Evolutionary conservation across 2,888 invertebrate species (phyloP), one percentile per base, ranked within the genome.

Genomic region (Hofmannophila pseudospretella): DNA sequence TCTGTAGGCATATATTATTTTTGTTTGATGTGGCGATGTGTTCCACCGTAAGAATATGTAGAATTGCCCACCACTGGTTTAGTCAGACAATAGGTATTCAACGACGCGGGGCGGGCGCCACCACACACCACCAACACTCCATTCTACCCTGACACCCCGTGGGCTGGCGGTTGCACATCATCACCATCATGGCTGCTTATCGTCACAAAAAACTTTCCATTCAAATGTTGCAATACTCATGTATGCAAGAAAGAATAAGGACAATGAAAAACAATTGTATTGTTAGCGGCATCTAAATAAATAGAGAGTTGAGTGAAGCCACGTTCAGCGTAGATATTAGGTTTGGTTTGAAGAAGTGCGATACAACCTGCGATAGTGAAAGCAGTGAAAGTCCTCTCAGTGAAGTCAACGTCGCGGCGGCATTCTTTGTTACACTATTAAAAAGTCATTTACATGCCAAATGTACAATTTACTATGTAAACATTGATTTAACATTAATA

Each of bases 101-200:
- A 43, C 50, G 46, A 47, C 12, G 35, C 44, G 39, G 41, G 23
- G 47, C 48, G 27, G 12, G 27, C 27, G 4, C 51, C 46, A 54
- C 51, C 58, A 57, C 64, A 62, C 67, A 67, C 77, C 75, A 69
- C 73, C 79, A 72, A 79, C 78, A 69, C 73, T 54, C 61, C 63
- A 62, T 70, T 68, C 70, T 68, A 64, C 61, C 14, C 23, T 23
- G 29, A 25, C 22, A 19, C 19, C 9, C 55, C 55, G 82, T 81
- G 67, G 84, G 84, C 64, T 79, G 71, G 51, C 59, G 54, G 62
- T 81, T 81, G 78, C 80, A 81, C 74, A 80, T 80, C 79, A 73
- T 71, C 76, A 72, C 72, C 65, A 72, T 67, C 67, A 46, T 58
- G 50, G 60, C 67, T 74, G 71, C 58, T 63, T 61, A 71, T 68